phyloP scores from a whole-genome alignment of 2,888 invertebrate genomes.

The Carpatolechia fugitivella region DNA sequence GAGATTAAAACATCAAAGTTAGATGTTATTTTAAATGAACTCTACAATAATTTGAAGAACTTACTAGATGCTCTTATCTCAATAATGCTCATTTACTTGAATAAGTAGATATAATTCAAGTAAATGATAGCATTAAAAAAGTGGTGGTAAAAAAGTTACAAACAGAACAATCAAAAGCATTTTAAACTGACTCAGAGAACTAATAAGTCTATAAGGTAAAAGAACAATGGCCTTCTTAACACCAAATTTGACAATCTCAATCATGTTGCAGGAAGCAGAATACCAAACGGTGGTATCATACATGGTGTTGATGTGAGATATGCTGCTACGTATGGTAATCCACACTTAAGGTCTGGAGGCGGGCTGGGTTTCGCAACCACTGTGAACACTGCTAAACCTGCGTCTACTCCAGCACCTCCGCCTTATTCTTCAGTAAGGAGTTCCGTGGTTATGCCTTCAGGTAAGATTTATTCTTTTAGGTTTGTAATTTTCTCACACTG shows the following conservation, averaged over 20 bases:
- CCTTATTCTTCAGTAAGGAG: slow-evolving; percentile 82
- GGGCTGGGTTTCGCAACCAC: slow-evolving; percentile 66
- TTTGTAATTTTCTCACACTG: no score
- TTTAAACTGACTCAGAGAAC: no score
- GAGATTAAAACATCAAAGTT: no score
- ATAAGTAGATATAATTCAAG: no score
- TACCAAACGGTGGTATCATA: slow-evolving; percentile 66
- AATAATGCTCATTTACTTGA: no score
- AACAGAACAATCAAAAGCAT: no score
- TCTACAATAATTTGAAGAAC: no score
- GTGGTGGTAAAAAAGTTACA: no score
- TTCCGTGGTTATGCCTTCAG: slow-evolving; percentile 67
- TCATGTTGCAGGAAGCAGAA: slow-evolving; percentile 37
- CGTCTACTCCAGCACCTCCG: slow-evolving; percentile 89
- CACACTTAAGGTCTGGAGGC: slow-evolving; percentile 87
- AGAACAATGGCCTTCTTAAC: background rate
- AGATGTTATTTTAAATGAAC: no score
- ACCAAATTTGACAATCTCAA: background rate
- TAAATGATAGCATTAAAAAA: no score
- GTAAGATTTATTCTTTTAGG: slow-evolving; percentile 33
- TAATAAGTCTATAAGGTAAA: no score
- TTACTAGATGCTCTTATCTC: no score
- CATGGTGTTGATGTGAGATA: slow-evolving; percentile 89
- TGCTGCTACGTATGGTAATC: slow-evolving; percentile 94
- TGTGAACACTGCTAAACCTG: slow-evolving; percentile 85